Evolutionary conservation across 2,888 invertebrate genomes (phyloP), one percentile per base, ranked within the genome.

Genomic region (Cynaeus angustus): DNA sequence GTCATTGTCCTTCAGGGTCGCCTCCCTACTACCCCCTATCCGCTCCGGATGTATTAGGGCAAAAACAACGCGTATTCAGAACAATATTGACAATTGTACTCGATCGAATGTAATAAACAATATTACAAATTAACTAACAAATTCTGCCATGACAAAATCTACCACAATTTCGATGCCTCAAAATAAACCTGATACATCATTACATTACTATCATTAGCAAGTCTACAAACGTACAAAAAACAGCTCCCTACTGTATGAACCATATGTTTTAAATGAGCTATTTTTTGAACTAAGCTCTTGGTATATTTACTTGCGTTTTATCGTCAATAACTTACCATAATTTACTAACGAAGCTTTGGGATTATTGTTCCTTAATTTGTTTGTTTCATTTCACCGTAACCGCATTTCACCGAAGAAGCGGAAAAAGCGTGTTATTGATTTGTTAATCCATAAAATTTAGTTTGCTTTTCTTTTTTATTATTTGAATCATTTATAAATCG

Each of bases 131-230:
- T 28, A n/a, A n/a, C n/a, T n/a, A n/a, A n/a, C n/a, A n/a, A n/a
- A n/a, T n/a, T n/a, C n/a, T n/a, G n/a, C n/a, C n/a, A n/a, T n/a
- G n/a, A n/a, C n/a, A 67, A 71, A 71, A 65, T 76, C 74, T 74
- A 77, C n/a, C n/a, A n/a, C n/a, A n/a, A 77, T 76, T 77, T 73
- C 69, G 74, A 66, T 26, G 46, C 68, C 75, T 76, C 71, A 76
- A 77, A 78, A 79, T 79, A 78, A 78, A 75, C 75, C 58, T 41
- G 58, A 73, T 70, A 72, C 58, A 77, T 78, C 77, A 76, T 21
- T 21, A 21, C 21, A n/a, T n/a, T n/a, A n/a, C n/a, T n/a, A n/a
- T n/a, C n/a, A n/a, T 77, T 77, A 75, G 74, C 72, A 67, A 65
- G 66, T 38, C 68, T 68, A 37, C 38, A 52, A 70, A 70, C 30